A percentile compares a stretch with the other conserved stretches of the same genome.
These are phyloP conservation scores for Crossocerus cetratus DNA, from an alignment of 2,888 invertebrate species.

Conservation along the genomic window DNA sequence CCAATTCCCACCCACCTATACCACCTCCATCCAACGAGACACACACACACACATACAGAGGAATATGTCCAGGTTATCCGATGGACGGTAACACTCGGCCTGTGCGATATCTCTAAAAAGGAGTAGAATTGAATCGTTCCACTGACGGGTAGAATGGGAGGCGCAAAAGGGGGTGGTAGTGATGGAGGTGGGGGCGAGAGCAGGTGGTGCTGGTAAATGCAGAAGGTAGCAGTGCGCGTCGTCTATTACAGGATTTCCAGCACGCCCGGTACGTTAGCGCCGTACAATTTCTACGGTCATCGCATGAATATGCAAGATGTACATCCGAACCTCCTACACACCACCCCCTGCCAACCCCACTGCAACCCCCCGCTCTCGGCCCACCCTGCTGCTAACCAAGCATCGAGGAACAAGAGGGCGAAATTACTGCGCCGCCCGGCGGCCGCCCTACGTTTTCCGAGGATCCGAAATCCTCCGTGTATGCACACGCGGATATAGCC, in stretches of 20 bases:
- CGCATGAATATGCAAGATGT: constrained; percentile 62
- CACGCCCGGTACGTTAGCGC: constrained; percentile 25
- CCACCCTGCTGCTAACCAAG: too few relatives aligned
- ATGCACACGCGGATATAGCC: neutral
- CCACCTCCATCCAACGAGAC: too few relatives aligned
- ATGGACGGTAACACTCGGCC: too few relatives aligned
- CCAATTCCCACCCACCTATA: too few relatives aligned
- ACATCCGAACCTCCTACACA: constrained; percentile 43
- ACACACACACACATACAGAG: too few relatives aligned
- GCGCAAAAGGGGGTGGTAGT: too few relatives aligned
- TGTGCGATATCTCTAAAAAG: neutral
- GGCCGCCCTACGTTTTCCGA: constrained; percentile 23
- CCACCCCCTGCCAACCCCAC: constrained; percentile 16
- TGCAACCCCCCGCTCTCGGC: constrained; percentile 8
- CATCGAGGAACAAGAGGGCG: constrained; percentile 17
- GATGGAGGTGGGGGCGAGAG: too few relatives aligned
- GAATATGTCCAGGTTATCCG: too few relatives aligned
- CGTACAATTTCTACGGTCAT: constrained; percentile 44
- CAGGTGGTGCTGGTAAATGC: too few relatives aligned
- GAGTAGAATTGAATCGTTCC: constrained; percentile 19
- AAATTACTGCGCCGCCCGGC: constrained; percentile 23
- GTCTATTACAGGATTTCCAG: constrained; percentile 42
- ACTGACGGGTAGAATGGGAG: neutral
- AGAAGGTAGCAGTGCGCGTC: neutral
- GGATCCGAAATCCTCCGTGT: neutral